phyloP scores from a whole-genome alignment of 2,888 invertebrate genomes.

The Caenorhabditis sp. region DNA sequence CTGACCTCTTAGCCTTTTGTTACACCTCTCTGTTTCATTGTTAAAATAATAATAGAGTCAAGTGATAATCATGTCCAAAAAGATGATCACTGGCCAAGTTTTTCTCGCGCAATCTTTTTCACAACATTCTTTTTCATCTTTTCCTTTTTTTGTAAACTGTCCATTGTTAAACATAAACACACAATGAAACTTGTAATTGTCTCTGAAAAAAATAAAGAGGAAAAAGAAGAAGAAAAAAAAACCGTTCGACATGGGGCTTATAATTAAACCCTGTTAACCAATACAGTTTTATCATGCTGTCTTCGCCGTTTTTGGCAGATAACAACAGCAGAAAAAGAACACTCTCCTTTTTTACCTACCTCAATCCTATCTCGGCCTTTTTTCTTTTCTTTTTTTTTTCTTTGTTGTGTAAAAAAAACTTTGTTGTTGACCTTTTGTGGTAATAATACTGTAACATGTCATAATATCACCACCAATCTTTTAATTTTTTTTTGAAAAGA shows the following conservation, averaged over 20 bases:
- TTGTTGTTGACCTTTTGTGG: no score
- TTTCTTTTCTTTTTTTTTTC: no score
- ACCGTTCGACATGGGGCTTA: background rate
- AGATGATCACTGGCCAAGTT: slow-evolving; percentile 2
- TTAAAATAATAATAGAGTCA: background rate
- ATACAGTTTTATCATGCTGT: slow-evolving; percentile 20
- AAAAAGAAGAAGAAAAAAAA: background rate
- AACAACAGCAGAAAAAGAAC: slow-evolving; percentile 2
- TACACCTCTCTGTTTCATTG: slow-evolving; percentile 5
- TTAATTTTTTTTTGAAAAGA: no score
- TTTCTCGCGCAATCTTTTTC: slow-evolving; percentile 4
- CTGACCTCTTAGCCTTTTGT: no score
- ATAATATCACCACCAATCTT: no score
- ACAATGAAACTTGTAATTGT: slow-evolving; percentile 9
- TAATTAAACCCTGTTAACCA: slow-evolving; percentile 24
- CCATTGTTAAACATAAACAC: slow-evolving; percentile 8
- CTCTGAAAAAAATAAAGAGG: slow-evolving; percentile 3
- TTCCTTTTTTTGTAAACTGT: background rate
- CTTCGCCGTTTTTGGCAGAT: background rate
- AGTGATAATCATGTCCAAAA: background rate
- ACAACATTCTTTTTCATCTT: background rate
- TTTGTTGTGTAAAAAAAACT: no score
- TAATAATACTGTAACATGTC: no score
- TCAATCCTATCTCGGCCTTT: no score
- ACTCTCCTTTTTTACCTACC: background rate